Conservation (phyloP, 1,140 invertebrate species). For the Aphaenogaster ashmeadi region DNA sequence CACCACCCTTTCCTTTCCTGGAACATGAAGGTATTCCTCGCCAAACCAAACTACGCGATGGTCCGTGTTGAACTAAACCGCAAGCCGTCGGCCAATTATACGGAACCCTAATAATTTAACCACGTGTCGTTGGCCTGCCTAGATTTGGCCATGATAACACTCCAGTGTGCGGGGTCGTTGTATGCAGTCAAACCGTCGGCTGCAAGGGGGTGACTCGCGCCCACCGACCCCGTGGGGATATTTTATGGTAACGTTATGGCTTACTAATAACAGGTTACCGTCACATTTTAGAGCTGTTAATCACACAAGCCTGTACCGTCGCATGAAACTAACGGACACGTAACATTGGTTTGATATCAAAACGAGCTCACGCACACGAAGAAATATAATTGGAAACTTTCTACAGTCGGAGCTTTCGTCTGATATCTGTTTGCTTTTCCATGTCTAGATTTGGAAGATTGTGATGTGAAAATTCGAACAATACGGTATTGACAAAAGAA, state of each 20-base stretch:
- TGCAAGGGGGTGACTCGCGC: constrained; percentile 33
- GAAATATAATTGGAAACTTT: constrained; percentile 42
- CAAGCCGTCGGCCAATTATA: constrained; percentile 83
- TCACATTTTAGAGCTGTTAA: constrained; percentile 77
- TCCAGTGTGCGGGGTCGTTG: constrained; percentile 49
- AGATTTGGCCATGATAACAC: constrained; percentile 81
- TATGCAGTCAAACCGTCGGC: constrained; percentile 34
- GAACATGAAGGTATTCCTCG: constrained; percentile 57
- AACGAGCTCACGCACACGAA: constrained; percentile 26
- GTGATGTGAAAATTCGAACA: not conserved
- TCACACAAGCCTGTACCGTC: constrained; percentile 57
- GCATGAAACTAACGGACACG: constrained; percentile 58
- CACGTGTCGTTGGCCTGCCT: constrained; percentile 72
- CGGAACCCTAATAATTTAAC: constrained; percentile 83
- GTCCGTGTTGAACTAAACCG: constrained; percentile 68
- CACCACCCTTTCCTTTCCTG: constrained; percentile 12
- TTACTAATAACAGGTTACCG: constrained; percentile 80
- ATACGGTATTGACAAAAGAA: not conserved
- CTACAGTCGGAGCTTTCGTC: not conserved
- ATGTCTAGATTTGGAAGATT: not conserved
- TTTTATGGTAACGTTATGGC: constrained; percentile 81
- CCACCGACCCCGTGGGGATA: constrained; percentile 67
- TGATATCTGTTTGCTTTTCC: not conserved
- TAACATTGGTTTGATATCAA: constrained; percentile 51
- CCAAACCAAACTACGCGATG: constrained; percentile 50